These are phyloP conservation scores for Protomyctophum bolini DNA, from an alignment of 2,113 vertebrate species.

Conservation along the genomic window DNA sequence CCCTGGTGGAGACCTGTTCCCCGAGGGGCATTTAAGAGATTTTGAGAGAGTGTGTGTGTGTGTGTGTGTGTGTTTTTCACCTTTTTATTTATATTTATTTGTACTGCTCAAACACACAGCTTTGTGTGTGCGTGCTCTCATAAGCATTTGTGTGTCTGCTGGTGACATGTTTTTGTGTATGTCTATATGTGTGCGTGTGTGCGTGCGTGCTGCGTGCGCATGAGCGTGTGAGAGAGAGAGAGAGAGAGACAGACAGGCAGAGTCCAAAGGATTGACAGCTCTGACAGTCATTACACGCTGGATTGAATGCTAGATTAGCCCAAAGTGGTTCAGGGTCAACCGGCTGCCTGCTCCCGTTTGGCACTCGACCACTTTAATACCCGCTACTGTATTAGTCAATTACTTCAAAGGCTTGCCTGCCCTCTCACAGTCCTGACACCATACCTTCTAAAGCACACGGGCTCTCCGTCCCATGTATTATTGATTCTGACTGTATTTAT, in stretches of 20 bases:
- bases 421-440: slow-evolving; percentile 74
- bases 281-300: slow-evolving; percentile 99
- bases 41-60: too few relatives aligned
- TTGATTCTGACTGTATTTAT: slow-evolving; percentile 49
- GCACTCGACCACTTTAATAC: slow-evolving; percentile 99
- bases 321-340: slow-evolving; percentile 99
- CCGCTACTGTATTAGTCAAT: slow-evolving; percentile 99
- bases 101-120: too few relatives aligned
- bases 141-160: neutral
- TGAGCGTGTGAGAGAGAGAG: slow-evolving; percentile 13
- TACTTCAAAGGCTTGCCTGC: slow-evolving; percentile 93
- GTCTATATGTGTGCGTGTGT: neutral
- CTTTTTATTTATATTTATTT: too few relatives aligned
- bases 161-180: too few relatives aligned
- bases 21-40: too few relatives aligned
- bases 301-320: slow-evolving; percentile 99
- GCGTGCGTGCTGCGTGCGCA: slow-evolving; percentile 3
- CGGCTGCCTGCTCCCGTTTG: slow-evolving; percentile 98
- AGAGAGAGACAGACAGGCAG: slow-evolving; percentile 85
- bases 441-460: slow-evolving; percentile 47
- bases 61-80: too few relatives aligned
- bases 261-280: slow-evolving; percentile 98
- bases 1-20: too few relatives aligned
- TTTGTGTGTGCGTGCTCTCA: too few relatives aligned
- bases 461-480: slow-evolving; percentile 59